Base-by-base conservation (phyloP, 2,888 invertebrate species). In the Chrysolina oricalcia region DNA sequence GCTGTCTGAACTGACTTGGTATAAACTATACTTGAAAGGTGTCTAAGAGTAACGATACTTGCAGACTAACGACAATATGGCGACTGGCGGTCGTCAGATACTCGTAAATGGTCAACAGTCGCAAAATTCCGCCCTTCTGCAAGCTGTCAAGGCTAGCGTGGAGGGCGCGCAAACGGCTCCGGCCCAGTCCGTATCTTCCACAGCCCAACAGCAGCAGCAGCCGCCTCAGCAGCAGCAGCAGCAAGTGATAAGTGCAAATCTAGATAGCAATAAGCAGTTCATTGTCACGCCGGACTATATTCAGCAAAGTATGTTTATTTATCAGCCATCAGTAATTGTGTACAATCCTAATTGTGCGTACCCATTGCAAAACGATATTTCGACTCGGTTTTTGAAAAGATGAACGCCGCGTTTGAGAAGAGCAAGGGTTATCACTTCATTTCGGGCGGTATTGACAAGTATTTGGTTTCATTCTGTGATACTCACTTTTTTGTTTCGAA, bases 251-350 rank as follows among this genome's bases (percentile, higher is more conserved):
- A 67, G 76, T 15, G 70, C 77, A 0, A 53, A 68, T 46, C 87
- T 21, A 86, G 89, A 81, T 23, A 81, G 86, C 63, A 88, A 88
- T 76, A 91, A 91, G 84, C 92, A 95, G 89, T 97, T 97, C 89
- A 94, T 96, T 82, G 92, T 97, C 77, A 97, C 97, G 15, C 95
- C 96, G 71, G 96, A 97, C 89, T 97, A 97, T 86, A 96, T 97
- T 83, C 97, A 97, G 88, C 97, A 97, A 92, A 97, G 97, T 96
- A 91, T 93, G 94, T 92, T 89, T 77, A 81, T 88, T 82, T 88
- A 87, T 83, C 88, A 88, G 84, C 87, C 88, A 83, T 89, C 88
- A 81, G 88, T 89, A 82, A 89, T 89, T 76, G 88, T 89, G 80
- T 89, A 87, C 83, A 88, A 88, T 85, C 88, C 88, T 76, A 88